These are phyloP conservation scores for Sericinus montela DNA, from an alignment of 2,888 invertebrate genomes.

Conservation along the genomic window DNA sequence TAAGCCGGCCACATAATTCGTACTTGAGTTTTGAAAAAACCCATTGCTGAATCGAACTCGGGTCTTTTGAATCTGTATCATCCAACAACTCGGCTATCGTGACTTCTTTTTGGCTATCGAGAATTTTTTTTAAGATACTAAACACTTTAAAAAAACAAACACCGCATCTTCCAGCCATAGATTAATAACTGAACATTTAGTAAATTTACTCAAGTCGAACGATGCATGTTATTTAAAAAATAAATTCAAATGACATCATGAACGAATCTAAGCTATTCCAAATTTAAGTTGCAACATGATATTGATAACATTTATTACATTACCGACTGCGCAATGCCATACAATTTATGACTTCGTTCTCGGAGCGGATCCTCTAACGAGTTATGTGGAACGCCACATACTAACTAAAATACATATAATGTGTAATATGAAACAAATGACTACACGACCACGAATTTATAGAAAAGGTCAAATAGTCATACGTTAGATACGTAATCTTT, in stretches of 20 bases:
- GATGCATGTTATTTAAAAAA: background rate
- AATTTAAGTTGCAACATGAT: constrained; percentile 5
- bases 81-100: too few relatives aligned
- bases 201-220: too few relatives aligned
- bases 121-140: too few relatives aligned
- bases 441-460: constrained; percentile 25
- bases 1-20: too few relatives aligned
- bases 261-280: background rate
- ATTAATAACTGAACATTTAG: too few relatives aligned
- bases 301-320: constrained; percentile 13
- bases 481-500: constrained; percentile 19
- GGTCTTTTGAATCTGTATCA: too few relatives aligned
- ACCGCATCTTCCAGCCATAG: too few relatives aligned
- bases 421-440: constrained; percentile 2
- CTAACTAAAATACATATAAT: background rate
- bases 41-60: too few relatives aligned
- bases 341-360: background rate
- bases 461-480: constrained; percentile 27
- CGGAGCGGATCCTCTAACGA: background rate
- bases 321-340: background rate
- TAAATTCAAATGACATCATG: background rate
- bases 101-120: too few relatives aligned
- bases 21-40: too few relatives aligned
- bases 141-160: too few relatives aligned
- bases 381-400: background rate